Percentiles rank a stretch among this genome's conserved stretches.
phyloP scores from a whole-genome alignment of 2,113 vertebrate species.

The Glaucomys volans region DNA sequence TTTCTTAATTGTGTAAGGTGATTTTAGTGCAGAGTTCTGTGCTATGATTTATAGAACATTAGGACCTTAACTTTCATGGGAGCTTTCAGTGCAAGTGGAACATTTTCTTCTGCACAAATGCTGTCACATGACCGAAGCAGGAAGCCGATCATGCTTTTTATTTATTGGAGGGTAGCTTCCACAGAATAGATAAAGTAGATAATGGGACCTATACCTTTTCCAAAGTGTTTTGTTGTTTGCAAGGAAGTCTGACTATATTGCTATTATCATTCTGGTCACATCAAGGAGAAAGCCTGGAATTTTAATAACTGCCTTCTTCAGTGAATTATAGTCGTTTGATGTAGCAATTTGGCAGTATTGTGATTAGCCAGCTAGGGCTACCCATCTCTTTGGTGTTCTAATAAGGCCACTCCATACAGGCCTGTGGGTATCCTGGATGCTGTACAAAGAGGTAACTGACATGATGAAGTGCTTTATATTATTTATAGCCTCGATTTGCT shows the following conservation, averaged over 20 bases:
- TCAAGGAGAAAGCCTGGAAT: constrained; percentile 56
- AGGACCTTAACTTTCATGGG: constrained; percentile 61
- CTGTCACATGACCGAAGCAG: constrained; percentile 25
- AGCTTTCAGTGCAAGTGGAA: constrained; percentile 61
- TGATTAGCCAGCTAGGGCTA: constrained; percentile 59
- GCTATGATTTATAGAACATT: constrained; percentile 68
- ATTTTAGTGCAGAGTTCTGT: constrained; percentile 67
- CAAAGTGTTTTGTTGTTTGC: constrained; percentile 50
- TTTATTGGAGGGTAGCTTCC: constrained; percentile 51
- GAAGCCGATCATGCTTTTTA: constrained; percentile 20
- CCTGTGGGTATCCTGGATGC: constrained; percentile 71
- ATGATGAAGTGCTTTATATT: constrained; percentile 69
- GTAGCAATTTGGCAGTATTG: constrained; percentile 66
- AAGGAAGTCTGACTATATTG: constrained; percentile 48
- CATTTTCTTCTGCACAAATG: constrained; percentile 39
- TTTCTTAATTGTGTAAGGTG: constrained; percentile 81
- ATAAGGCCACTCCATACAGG: constrained; percentile 56
- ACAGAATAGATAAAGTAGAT: neutral
- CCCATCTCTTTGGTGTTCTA: constrained; percentile 49
- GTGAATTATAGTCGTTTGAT: constrained; percentile 27
- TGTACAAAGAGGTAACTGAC: constrained; percentile 62
- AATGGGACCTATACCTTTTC: neutral
- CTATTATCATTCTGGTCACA: constrained; percentile 62
- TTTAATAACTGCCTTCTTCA: constrained; percentile 72
- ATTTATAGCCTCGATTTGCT: constrained; percentile 78